These are phyloP conservation scores for Tragelaphus strepsiceros DNA, from an alignment of 2,113 vertebrate species.

Conservation along the genomic window DNA sequence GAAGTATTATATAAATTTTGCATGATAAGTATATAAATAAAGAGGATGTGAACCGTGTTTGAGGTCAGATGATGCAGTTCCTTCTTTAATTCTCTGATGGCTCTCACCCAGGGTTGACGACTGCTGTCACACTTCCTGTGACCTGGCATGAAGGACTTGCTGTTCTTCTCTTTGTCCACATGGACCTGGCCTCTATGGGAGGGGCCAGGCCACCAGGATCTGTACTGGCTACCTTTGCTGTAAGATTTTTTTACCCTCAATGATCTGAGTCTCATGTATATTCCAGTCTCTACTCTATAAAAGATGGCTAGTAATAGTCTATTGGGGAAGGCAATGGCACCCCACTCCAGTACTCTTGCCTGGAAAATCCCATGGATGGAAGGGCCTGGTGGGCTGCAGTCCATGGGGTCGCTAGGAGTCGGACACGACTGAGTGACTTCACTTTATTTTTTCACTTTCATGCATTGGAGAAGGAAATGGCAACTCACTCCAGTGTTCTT, in stretches of 20 bases:
- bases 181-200: not conserved
- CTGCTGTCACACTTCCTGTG: not conserved
- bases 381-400: too few species aligned
- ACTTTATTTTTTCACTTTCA: too few species aligned
- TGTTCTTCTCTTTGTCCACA: not conserved
- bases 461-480: too few species aligned
- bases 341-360: too few species aligned
- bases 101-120: not conserved
- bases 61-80: not conserved
- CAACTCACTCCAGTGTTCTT: too few species aligned
- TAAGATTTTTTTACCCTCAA: too few species aligned
- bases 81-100: not conserved
- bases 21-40: not conserved
- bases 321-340: too few species aligned
- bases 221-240: not conserved
- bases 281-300: not conserved
- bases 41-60: not conserved
- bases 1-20: not conserved
- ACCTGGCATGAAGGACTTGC: not conserved
- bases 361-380: too few species aligned
- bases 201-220: not conserved
- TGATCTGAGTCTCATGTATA: not conserved
- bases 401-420: too few species aligned
- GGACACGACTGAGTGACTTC: too few species aligned
- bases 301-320: not conserved